Evolutionary conservation across 2,797 vertebrate species (phyloP), one percentile per base, ranked within the genome.

Genomic region (Paguma larvata): DNA sequence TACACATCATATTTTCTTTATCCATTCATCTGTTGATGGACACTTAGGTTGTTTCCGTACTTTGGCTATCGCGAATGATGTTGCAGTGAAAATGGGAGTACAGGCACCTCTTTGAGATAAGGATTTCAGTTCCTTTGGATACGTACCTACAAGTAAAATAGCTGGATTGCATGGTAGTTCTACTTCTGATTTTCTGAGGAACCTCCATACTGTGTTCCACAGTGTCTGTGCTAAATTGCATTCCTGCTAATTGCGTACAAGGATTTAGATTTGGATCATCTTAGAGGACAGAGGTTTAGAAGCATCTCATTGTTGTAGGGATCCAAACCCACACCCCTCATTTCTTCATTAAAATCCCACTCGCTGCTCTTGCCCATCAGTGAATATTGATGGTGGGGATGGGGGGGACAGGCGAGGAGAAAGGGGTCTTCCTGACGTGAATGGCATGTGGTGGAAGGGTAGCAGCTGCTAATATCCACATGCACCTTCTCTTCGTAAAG

Each of bases 281-380:
- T 84, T 34, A 98, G 89, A 0, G 97, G 97, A 92, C 95, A 98
- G 53, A 98, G 77, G 70, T 98, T 98, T 32, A 98, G 97, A 85
- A 96, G 1, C 96, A 65, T 10, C 3, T 98, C 89, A 0, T 59
- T 88, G 13, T 34, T 97, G 97, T 97, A 97, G 92, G 90, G 96
- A 85, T n/a, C 95, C 94, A 98, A 94, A 67, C 88, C 91, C 10
- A 3, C 0, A 0, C 2, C 65, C 14, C 3, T 23, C 44, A 65
- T 51, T 48, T 97, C 98, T 16, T 97, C 91, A 0, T 53, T 95
- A 1, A 67, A 2, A 0, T 96, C 95, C 85, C 98, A 97, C 19
- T 92, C 85, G 0, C 32, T 51, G 23, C 87, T 89, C 90, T 89
- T 85, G 0, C 3, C 19, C 0, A 98, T 94, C 3, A 59, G 77